phyloP scores from a whole-genome alignment of 2,888 invertebrate species.

The Pheosia tremula region DNA sequence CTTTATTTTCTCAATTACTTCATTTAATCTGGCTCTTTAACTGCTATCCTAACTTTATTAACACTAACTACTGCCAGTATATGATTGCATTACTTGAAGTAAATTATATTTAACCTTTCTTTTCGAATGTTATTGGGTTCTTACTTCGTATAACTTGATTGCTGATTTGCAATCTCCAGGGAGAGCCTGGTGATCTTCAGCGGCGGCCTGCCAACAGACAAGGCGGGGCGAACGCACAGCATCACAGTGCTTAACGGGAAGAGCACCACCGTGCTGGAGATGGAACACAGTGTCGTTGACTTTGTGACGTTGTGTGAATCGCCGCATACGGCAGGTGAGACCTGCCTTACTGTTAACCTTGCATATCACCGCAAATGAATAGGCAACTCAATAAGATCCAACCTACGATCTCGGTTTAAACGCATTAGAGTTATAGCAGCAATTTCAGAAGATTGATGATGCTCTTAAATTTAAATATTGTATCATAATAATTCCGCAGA shows the following conservation, averaged over 20 bases:
- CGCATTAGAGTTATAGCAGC: no score
- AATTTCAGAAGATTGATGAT: no score
- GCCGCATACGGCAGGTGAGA: constrained; percentile 95
- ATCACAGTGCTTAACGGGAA: constrained; percentile 98
- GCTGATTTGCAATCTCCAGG: constrained; percentile 76
- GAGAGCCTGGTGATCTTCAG: constrained; percentile 98
- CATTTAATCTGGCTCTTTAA: no score
- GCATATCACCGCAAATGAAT: background rate
- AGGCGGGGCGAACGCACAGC: constrained; percentile 95
- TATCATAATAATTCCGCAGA: constrained; percentile 80
- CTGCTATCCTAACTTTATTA: no score
- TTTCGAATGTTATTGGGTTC: no score
- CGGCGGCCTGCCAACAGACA: constrained; percentile 96
- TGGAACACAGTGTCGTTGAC: constrained; percentile 99
- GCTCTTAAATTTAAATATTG: no score
- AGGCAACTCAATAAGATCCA: no score
- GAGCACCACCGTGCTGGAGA: constrained; percentile 98
- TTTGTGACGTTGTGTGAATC: constrained; percentile 98
- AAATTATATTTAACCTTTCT: no score
- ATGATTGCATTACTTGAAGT: no score
- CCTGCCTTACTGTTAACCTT: background rate
- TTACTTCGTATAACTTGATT: background rate
- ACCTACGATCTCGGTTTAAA: no score
- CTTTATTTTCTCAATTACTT: background rate
- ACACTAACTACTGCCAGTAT: no score